phyloP scores from a whole-genome alignment of 1,140 invertebrate genomes.

The Neodiprion virginianus region DNA sequence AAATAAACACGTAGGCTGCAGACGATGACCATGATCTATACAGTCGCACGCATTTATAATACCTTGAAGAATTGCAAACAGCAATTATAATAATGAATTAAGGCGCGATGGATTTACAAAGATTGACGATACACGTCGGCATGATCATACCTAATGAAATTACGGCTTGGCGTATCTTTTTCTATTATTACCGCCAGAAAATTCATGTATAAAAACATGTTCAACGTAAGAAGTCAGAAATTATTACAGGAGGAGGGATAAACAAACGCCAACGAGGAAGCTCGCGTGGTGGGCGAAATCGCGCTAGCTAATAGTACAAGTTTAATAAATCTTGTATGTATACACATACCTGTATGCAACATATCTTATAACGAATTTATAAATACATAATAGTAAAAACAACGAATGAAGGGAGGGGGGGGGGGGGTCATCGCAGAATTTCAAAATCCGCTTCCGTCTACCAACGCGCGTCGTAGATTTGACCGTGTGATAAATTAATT shows the following conservation, averaged over 20 bases:
- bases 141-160: constrained; percentile 10
- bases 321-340: too few species aligned
- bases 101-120: constrained; percentile 24
- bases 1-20: constrained; percentile 9
- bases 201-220: constrained; percentile 22
- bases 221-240: background rate
- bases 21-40: constrained; percentile 18
- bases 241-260: background rate
- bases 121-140: background rate
- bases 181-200: background rate
- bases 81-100: constrained; percentile 20
- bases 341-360: too few species aligned
- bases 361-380: too few species aligned
- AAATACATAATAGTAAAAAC: too few species aligned
- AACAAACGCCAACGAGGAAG: background rate
- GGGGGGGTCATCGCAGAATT: background rate
- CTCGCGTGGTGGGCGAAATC: background rate
- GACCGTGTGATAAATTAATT: constrained; percentile 5
- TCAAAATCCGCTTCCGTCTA: background rate
- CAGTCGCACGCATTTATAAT: too few species aligned
- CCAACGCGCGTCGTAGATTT: background rate
- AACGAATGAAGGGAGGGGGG: too few species aligned
- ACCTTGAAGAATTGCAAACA: constrained; percentile 8
- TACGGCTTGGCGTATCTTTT: background rate
- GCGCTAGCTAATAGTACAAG: background rate